Evolutionary conservation across 2,888 invertebrate genomes (phyloP), one percentile per base, ranked within the genome.

Genomic region (Leptura quadrifasciata): DNA sequence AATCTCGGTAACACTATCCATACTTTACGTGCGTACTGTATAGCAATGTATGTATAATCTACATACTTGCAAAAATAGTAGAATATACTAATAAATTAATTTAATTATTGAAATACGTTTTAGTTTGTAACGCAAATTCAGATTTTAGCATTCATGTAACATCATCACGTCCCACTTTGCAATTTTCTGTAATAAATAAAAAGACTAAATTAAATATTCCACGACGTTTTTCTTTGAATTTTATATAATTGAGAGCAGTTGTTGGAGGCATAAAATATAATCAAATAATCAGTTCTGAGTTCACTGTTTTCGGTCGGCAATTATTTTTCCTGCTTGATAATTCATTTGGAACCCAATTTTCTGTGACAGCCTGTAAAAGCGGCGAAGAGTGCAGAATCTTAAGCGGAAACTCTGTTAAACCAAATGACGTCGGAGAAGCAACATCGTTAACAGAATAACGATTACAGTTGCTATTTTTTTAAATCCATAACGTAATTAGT

Each of bases 371-470:
- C 20, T 58, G 58, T 24, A 24, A 24, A 58, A 15, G 58, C 58
- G 15, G 58, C 58, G 58, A 47, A 47, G 21, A 21, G 58, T 58
- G 21, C 58, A 24, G 58, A 58, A 58, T 58, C 58, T 58, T 58
- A 58, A 21, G 24, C 21, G 20, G 24, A 20, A 24, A 15, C 21
- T 24, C 58, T 12, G 58, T 24, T 21, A 20, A 58, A 58, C 58
- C 21, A 58, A 58, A 58, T 58, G 58, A 58, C 21, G 24, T 24
- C 24, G 21, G 58, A 58, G 47, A 58, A 20, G 58, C 58, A n/a
- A 58, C 58, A 15, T 20, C 58, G 58, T 58, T 24, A 20, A 15
- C 15, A 24, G 58, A 58, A 58, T 58, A 15, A 15, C 58, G 24
- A 58, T 58, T 58, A 58, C 21, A 58, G 55, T 21, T 55, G 55